These are phyloP conservation scores for Eupeodes latifasciatus DNA, from an alignment of 2,888 invertebrate species.

Conservation along the genomic window DNA sequence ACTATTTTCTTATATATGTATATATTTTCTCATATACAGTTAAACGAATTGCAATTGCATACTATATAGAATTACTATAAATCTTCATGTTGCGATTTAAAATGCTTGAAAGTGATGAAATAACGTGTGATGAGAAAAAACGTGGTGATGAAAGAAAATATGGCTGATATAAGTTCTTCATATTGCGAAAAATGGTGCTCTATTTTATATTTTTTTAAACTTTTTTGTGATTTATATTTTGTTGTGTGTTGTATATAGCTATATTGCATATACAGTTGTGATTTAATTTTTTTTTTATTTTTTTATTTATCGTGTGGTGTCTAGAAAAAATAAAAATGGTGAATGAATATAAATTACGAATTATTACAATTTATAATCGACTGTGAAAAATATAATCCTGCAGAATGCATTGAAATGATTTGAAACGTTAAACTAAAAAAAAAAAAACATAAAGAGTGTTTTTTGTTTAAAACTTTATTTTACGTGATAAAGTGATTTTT, in stretches of 20 bases:
- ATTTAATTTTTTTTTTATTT: conserved; percentile 36
- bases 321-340: conserved; percentile 51
- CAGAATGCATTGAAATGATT: conserved; percentile 66
- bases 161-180: conserved; percentile 67
- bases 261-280: conserved; percentile 41
- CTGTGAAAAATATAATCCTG: conserved; percentile 47
- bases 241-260: conserved; percentile 40
- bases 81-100: conserved; percentile 65
- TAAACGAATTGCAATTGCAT: conserved; percentile 50
- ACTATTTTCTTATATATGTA: background rate
- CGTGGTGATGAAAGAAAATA: conserved; percentile 71
- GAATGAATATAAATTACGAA: conserved; percentile 55
- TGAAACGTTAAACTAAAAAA: conserved; percentile 35
- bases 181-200: conserved; percentile 71
- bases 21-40: conserved; percentile 30
- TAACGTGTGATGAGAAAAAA: conserved; percentile 70
- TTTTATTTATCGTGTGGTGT: conserved; percentile 48
- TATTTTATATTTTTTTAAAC: background rate
- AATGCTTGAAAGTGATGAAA: conserved; percentile 75
- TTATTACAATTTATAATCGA: conserved; percentile 7
- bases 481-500: conserved; percentile 56
- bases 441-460: conserved; percentile 41
- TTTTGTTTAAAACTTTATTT: conserved; percentile 15
- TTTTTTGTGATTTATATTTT: conserved; percentile 28
- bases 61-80: conserved; percentile 44